A percentile compares a stretch with the other conserved stretches of the same genome.
Evolutionary conservation across 2,113 vertebrate species (phyloP).

Genomic region (Cryptotis parvus): DNA sequence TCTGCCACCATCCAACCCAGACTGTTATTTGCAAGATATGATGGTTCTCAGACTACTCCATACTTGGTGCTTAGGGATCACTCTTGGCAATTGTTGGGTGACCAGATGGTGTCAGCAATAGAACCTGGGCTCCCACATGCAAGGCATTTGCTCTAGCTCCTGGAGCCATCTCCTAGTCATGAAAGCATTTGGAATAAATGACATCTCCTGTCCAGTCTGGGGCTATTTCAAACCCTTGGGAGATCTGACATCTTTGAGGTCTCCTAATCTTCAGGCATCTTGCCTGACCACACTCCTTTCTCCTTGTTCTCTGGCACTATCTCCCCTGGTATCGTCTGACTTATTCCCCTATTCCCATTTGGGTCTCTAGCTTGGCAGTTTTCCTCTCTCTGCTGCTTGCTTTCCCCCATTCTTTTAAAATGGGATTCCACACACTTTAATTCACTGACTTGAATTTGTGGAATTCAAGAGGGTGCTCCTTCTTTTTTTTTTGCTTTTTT

Average conservation of each 20-base stretch:
- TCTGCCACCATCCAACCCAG: neutral
- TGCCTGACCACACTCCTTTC: neutral
- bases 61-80: too few relatives aligned
- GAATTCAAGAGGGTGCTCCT: neutral
- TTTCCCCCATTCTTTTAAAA: neutral
- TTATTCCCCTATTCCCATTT: neutral
- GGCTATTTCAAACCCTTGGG: neutral
- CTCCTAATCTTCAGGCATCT: neutral
- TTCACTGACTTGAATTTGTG: neutral
- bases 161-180: neutral
- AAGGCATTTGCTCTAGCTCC: neutral
- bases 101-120: neutral
- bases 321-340: too few relatives aligned
- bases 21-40: neutral
- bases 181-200: neutral
- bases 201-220: neutral
- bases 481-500: too few relatives aligned
- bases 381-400: neutral
- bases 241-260: neutral
- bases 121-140: neutral
- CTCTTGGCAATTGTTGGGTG: too few relatives aligned
- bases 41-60: neutral
- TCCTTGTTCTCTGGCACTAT: neutral
- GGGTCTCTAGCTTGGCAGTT: neutral
- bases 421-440: neutral